These are phyloP conservation scores for Tachina fera DNA, from an alignment of 2,888 invertebrate genomes.

Conservation along the genomic window DNA sequence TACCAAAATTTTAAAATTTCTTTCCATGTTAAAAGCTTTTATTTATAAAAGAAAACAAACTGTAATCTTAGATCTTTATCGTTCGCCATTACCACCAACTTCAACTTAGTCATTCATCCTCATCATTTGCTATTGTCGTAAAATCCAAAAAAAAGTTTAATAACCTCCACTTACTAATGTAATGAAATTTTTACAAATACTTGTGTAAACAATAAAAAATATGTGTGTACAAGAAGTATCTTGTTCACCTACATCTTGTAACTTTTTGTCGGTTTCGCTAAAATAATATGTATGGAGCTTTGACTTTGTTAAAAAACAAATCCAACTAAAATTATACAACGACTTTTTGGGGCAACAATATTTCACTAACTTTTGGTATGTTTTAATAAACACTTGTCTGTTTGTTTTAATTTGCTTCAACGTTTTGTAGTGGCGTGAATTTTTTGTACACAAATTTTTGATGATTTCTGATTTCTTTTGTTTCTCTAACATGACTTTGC, in stretches of 20 bases:
- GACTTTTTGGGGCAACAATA: constrained; percentile 14
- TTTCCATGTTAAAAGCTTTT: constrained; percentile 12
- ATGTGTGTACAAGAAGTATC: constrained; percentile 4
- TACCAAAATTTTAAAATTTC: background rate
- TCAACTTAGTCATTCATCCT: constrained; percentile 33
- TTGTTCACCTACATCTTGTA: constrained; percentile 53
- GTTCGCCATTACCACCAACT: constrained; percentile 5
- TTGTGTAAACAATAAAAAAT: background rate
- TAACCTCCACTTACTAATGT: constrained; percentile 35
- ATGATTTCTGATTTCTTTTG: constrained; percentile 37
- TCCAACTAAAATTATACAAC: background rate
- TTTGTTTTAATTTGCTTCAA: constrained; percentile 31
- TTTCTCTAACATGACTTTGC: constrained; percentile 41
- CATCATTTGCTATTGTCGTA: constrained; percentile 30
- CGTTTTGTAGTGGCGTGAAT: constrained; percentile 13
- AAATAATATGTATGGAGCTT: background rate
- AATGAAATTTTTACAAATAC: background rate
- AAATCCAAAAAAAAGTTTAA: constrained; percentile 30
- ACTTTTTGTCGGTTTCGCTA: constrained; percentile 7
- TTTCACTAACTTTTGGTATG: constrained; percentile 34
- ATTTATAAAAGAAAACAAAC: constrained; percentile 3
- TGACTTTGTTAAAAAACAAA: constrained; percentile 18
- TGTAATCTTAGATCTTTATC: constrained; percentile 33
- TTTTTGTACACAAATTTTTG: constrained; percentile 7
- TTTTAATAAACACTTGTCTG: constrained; percentile 44